Base-by-base conservation (phyloP, 2,797 vertebrate genomes). In the Rhabdomys pumilio region DNA sequence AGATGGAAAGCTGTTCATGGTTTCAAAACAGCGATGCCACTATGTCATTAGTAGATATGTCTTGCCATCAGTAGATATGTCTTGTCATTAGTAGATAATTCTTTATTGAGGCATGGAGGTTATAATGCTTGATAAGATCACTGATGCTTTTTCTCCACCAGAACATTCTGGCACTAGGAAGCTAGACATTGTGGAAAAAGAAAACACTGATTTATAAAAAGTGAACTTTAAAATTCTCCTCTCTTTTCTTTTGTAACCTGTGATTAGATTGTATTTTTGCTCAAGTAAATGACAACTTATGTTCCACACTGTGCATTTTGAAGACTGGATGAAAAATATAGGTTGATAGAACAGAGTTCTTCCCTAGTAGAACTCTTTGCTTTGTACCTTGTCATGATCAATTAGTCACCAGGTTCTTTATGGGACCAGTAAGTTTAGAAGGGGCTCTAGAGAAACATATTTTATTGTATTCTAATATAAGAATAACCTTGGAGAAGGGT, bases 271-370 rank as follows among this genome's bases (percentile, higher is more conserved):
- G n/a, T 57, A 97, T 47, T 91, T 91, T 96, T 47, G 80, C 44
- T 96, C 44, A 55, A 95, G 38, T 79, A 96, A 96, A 92, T 97
- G 93, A 97, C 85, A 96, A 63, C 72, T 98, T 75, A 69, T 38
- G 80, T 85, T 85, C 89, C 72, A 31, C 10, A 96, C 95, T 87
- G 85, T 97, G 87, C 55, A 53, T 92, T 69, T 79, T 93, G 44
- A 97, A 97, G 88, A 96, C 94, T 90, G 88, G 91, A 88, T 82
- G 90, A 17, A 76, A 50, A 31, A 77, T 38, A 29, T 53, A 29
- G 12, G 26, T 53, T 53, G 26, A 14, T 20, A 67, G 34, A 94
- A 92, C 3, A 73, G 1, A 93, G 53, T 59, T 72, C 65, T 96
- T 93, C 90, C 75, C 90, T 77, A 44, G 5, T 50, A 82, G 29